A percentile compares a stretch with the other conserved stretches of the same genome.
Conservation (phyloP, 2,797 vertebrate genomes). For the Oreonectes daqikongensis region DNA sequence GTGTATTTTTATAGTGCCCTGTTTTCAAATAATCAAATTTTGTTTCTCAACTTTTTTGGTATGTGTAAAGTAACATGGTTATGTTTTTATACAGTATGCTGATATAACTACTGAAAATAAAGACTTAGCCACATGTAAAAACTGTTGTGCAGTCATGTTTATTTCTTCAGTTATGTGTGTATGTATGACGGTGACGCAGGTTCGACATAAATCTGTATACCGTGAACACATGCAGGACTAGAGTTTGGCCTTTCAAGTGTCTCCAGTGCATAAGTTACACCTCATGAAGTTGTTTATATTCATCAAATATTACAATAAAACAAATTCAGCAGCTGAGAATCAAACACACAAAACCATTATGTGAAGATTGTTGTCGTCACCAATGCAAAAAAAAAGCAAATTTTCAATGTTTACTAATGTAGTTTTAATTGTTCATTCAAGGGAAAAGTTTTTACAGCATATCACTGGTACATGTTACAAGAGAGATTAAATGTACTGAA, state of each 20-base stretch:
- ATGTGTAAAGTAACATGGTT: constrained; percentile 97
- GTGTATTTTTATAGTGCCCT: constrained; percentile 87
- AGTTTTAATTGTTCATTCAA: background rate
- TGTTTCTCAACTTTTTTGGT: constrained; percentile 86
- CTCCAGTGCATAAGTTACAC: too few relatives aligned
- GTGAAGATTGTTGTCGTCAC: too few relatives aligned
- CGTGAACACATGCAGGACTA: too few relatives aligned
- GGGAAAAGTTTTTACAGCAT: background rate
- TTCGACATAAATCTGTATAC: too few relatives aligned
- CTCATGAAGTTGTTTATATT: too few relatives aligned
- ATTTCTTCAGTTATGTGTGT: background rate
- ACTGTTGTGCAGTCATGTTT: background rate
- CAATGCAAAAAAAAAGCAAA: too few relatives aligned
- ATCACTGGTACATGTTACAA: background rate
- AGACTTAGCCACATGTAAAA: constrained; percentile 66
- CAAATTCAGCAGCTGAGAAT: too few relatives aligned
- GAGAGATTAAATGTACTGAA: constrained; percentile 24
- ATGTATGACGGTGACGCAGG: too few relatives aligned
- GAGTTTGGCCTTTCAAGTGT: too few relatives aligned
- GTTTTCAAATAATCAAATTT: constrained; percentile 87
- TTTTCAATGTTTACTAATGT: background rate
- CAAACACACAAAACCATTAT: too few relatives aligned
- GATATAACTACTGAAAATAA: constrained; percentile 93
- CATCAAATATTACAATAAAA: too few relatives aligned
- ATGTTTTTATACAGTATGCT: constrained; percentile 87